Percentiles rank a stretch among this genome's conserved stretches.
These are phyloP conservation scores for Polypedilum pembai DNA, from an alignment of 1,140 invertebrate genomes.

Conservation along the genomic window DNA sequence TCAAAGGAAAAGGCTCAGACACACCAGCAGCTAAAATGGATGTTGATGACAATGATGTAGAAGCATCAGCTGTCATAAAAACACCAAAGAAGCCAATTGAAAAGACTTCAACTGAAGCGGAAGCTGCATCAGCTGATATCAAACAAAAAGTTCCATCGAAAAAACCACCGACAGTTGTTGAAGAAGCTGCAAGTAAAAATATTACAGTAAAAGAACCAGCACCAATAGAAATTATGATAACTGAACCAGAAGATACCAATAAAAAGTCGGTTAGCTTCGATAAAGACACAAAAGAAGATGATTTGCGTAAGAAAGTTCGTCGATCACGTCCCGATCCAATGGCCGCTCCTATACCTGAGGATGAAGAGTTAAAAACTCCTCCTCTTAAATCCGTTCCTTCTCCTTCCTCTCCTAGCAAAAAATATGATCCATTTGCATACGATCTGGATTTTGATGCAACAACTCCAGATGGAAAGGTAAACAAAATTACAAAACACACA, in stretches of 20 bases:
- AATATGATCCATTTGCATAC: conserved; percentile 14
- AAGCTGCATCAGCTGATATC: not conserved
- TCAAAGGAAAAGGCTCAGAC: not conserved
- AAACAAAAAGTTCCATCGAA: not conserved
- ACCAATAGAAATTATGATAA: conserved; percentile 5
- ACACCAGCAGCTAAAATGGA: not conserved
- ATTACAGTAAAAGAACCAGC: not conserved
- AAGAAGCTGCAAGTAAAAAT: not conserved
- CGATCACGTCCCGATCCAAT: conserved; percentile 36
- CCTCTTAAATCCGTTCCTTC: not conserved
- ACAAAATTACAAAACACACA: conserved; percentile 30
- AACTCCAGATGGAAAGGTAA: conserved; percentile 2
- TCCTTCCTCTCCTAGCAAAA: not conserved
- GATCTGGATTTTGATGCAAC: not conserved
- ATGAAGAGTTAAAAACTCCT: conserved; percentile 31
- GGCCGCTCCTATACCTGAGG: conserved; percentile 36
- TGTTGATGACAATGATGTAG: not conserved
- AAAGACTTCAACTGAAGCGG: not conserved
- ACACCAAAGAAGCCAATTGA: not conserved
- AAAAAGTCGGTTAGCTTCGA: not conserved
- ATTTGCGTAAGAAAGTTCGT: not conserved
- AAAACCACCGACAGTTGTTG: not conserved
- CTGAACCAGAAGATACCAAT: not conserved
- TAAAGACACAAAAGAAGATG: not conserved
- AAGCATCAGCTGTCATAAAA: not conserved